A percentile compares a stretch with the other conserved stretches of the same genome.
Conservation (phyloP, 2,888 invertebrate genomes). For the Ethmia dodecea region DNA sequence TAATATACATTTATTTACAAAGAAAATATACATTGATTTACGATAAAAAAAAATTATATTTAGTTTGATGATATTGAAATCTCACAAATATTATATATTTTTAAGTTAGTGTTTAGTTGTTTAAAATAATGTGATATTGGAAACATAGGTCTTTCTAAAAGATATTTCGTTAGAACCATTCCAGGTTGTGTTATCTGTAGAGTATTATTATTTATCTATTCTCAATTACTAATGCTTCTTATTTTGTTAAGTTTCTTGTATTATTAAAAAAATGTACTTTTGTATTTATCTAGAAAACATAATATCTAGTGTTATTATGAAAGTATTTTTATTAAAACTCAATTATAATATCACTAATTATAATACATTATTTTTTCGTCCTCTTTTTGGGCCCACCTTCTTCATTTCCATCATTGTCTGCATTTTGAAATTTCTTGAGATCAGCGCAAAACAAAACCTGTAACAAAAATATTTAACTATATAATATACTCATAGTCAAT, state of each 20-base stretch:
- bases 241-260: too few species aligned
- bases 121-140: conserved; percentile 44
- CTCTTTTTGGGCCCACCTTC: conserved; percentile 48
- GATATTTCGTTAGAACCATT: conserved; percentile 45
- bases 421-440: conserved; percentile 82
- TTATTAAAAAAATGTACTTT: too few species aligned
- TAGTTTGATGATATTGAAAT: too few species aligned
- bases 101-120: conserved; percentile 15
- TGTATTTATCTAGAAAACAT: too few species aligned
- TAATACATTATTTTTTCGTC: conserved; percentile 23
- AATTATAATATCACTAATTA: conserved; percentile 17
- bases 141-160: conserved; percentile 45
- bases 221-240: too few species aligned
- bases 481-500: too few species aligned
- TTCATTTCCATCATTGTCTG: conserved; percentile 18
- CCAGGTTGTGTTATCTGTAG: conserved; percentile 43
- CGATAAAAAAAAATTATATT: too few species aligned
- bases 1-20: too few species aligned
- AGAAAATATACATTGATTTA: too few species aligned
- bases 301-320: too few species aligned
- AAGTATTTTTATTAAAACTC: conserved; percentile 1
- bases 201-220: conserved; percentile 2
- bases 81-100: too few species aligned
- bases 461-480: conserved; percentile 18
- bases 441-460: conserved; percentile 90